These are phyloP conservation scores for Numenius arquata DNA, from an alignment of 2,113 vertebrate species.

Conservation along the genomic window DNA sequence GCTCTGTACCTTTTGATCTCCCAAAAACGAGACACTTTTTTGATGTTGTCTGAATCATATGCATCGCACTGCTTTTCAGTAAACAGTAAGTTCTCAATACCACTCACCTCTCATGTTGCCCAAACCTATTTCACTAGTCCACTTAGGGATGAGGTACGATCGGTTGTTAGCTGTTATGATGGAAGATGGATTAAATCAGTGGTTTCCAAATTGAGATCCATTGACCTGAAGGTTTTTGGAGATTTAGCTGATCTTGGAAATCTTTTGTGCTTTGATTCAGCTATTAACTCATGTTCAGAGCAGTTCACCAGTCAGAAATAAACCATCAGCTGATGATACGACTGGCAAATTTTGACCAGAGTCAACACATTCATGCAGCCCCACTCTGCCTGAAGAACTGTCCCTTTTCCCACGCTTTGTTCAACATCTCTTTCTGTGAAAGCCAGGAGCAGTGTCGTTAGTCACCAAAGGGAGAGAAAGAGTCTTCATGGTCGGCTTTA, in stretches of 20 bases:
- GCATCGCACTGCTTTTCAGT: background rate
- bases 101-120: background rate
- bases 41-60: background rate
- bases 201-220: background rate
- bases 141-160: background rate
- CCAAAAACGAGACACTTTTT: background rate
- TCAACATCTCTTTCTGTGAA: background rate
- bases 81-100: background rate
- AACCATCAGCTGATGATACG: background rate
- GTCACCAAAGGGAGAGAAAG: background rate
- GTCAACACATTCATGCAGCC: background rate
- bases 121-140: background rate
- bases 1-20: background rate
- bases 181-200: background rate
- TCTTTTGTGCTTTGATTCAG: background rate
- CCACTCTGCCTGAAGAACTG: background rate
- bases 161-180: background rate
- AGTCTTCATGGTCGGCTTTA: background rate
- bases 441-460: background rate
- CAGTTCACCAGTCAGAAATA: background rate
- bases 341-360: background rate
- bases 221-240: background rate
- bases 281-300: background rate
- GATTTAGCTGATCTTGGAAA: background rate
- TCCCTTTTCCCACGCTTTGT: background rate